Conservation (phyloP, 2,888 invertebrate species). For the Mamestra brassicae region DNA sequence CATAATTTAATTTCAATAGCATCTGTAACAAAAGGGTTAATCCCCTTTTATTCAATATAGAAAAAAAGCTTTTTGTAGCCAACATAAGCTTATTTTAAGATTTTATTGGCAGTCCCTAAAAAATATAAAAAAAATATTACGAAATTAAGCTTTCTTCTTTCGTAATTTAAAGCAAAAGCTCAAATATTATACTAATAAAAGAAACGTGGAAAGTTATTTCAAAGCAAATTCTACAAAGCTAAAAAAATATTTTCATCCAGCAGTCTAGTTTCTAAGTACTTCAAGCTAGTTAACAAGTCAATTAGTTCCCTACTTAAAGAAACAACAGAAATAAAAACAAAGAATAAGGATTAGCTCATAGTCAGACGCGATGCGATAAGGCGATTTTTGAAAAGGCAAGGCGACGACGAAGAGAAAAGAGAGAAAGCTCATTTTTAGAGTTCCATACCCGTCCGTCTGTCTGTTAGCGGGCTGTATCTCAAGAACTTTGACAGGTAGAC, state of each 20-base stretch:
- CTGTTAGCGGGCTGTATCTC: no score
- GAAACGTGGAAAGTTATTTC: constrained; percentile 6
- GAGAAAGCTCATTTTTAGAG: no score
- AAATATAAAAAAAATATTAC: not conserved
- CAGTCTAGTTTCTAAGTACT: constrained; percentile 18
- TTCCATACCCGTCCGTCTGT: no score
- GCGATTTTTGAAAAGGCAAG: not conserved
- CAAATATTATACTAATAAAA: constrained; percentile 4
- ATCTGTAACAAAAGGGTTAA: not conserved
- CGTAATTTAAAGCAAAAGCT: not conserved
- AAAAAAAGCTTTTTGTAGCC: not conserved
- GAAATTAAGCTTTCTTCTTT: not conserved
- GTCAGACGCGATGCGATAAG: not conserved
- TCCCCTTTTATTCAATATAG: not conserved
- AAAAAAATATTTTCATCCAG: not conserved
- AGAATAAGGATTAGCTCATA: not conserved
- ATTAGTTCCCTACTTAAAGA: constrained; percentile 31
- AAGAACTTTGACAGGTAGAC: no score
- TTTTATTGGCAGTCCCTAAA: not conserved
- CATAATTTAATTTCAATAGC: not conserved
- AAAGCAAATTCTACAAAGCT: not conserved
- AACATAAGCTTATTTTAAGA: no score
- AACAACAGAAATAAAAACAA: constrained; percentile 15
- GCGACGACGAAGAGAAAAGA: no score
- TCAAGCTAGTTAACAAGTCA: constrained; percentile 27